Percentiles rank a stretch among this genome's conserved stretches.
phyloP scores from a whole-genome alignment of 1,140 invertebrate genomes.

The Euura saliciscinereae region DNA sequence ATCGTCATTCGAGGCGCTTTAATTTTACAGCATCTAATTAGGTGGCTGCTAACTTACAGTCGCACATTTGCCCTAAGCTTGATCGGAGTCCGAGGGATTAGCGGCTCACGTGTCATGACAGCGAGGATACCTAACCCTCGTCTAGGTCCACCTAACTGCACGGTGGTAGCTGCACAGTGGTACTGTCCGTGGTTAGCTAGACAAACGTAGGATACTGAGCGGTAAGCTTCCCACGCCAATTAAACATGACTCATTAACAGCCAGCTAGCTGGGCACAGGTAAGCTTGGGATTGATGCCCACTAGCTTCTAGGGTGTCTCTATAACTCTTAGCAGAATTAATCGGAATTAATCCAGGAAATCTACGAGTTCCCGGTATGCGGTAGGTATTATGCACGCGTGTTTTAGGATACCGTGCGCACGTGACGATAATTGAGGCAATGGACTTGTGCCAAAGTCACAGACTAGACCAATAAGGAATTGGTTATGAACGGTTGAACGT shows the following conservation, averaged over 20 bases:
- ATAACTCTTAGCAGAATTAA: conserved; percentile 51
- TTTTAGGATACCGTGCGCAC: conserved; percentile 21
- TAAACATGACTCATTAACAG: conserved; percentile 63
- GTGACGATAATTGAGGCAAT: no score
- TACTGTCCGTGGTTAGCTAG: background rate
- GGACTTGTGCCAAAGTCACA: no score
- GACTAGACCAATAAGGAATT: no score
- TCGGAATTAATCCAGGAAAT: conserved; percentile 55
- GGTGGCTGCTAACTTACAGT: background rate
- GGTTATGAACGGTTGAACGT: no score
- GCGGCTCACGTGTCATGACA: background rate
- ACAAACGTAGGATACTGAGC: conserved; percentile 40
- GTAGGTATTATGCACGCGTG: background rate
- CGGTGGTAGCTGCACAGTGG: background rate
- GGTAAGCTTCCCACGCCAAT: conserved; percentile 59
- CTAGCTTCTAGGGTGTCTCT: conserved; percentile 29
- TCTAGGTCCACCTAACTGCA: background rate
- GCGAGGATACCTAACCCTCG: background rate
- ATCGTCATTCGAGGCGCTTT: background rate
- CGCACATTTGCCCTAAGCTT: background rate
- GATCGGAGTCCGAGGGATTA: background rate
- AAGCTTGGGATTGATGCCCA: conserved; percentile 43
- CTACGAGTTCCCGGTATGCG: conserved; percentile 29
- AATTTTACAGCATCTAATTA: background rate
- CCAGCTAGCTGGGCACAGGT: conserved; percentile 39